Evolutionary conservation across 2,888 invertebrate genomes (phyloP), one percentile per base, ranked within the genome.

Genomic region (Caenorhabditis macrosperma): DNA sequence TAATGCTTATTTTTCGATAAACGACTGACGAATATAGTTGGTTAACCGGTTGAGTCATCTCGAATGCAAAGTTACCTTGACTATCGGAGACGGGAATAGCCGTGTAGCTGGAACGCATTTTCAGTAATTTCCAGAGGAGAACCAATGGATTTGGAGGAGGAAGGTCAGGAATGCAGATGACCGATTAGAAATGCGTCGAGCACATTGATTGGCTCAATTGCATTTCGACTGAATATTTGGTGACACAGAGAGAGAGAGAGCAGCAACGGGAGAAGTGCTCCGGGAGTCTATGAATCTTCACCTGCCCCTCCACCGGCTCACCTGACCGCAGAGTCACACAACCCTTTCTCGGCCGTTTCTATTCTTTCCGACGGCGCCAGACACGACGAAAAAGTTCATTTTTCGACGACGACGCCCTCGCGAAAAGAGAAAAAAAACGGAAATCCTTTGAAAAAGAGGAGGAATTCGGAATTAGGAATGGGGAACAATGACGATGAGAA

Each of bases 81-180:
- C 52, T 61, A n/a, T 69, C 69, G 35, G 50, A 69, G 52, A 61
- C 26, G 5, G 50, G 50, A 26, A 69, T 48, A 15, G 69, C 60
- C 20, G 69, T 69, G 22, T 69, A 61, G 52, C 69, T 69, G 28
- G 52, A 60, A 22, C 60, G 60, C 60, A 69, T 69, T 9, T 41
- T n/a, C 9, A 30, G 10, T 26, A 26, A 26, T 33, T 55, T 55
- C 30, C 9, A 22, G 35, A 35, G 5, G n/a, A 15, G 30, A 20
- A 9, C 2, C 7, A 52, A 52, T 9, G 48, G 46, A 61, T 28
- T 48, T 20, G 10, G 10, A 7, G 10, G 33, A 9, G n/a, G 35
- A 38, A 38, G 46, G 46, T 38, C 38, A 12, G 38, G 38, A 63
- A 33, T 48, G 33, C 48, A 48, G 38, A 50, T 38, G 35, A 10